Evolutionary conservation across 2,113 vertebrate species (phyloP).

Genomic region (Proteles cristata): DNA sequence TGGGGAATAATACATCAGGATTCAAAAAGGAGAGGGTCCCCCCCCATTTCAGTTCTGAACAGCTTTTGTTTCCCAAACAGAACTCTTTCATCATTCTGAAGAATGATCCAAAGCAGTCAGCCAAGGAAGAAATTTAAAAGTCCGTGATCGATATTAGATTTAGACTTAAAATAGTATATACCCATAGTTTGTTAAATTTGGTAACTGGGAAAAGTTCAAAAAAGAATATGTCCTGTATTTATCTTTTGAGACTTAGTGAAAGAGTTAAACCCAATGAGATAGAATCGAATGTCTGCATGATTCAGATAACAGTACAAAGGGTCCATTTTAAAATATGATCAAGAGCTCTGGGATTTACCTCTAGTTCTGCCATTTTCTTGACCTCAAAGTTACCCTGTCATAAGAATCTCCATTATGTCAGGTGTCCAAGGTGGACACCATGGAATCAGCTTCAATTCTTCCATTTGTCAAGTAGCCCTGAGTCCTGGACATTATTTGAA

Average conservation of each 20-base stretch:
- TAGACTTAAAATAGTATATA: not conserved
- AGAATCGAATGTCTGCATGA: not conserved
- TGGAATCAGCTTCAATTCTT: not conserved
- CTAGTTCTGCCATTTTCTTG: not conserved
- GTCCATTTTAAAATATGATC: not conserved
- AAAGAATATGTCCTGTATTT: not conserved
- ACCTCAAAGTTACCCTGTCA: not conserved
- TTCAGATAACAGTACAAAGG: not conserved
- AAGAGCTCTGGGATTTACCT: not conserved
- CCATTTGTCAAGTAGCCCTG: not conserved
- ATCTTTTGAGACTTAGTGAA: not conserved
- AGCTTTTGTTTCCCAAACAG: constrained; percentile 52
- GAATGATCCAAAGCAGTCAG: constrained; percentile 1
- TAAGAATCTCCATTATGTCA: not conserved
- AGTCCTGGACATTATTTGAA: not conserved
- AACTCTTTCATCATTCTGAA: constrained; percentile 19
- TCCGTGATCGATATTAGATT: not conserved
- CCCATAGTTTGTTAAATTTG: not conserved
- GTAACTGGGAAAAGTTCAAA: not conserved
- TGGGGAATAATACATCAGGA: constrained; percentile 57
- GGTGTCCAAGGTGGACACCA: not conserved
- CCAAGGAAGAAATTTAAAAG: constrained; percentile 4
- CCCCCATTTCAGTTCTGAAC: constrained; percentile 47
- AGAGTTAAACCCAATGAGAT: not conserved
- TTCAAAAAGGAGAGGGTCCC: constrained; percentile 24